A percentile compares a stretch with the other conserved stretches of the same genome.
Evolutionary conservation across 2,113 vertebrate species (phyloP).

Genomic region (Polyodon spathula): DNA sequence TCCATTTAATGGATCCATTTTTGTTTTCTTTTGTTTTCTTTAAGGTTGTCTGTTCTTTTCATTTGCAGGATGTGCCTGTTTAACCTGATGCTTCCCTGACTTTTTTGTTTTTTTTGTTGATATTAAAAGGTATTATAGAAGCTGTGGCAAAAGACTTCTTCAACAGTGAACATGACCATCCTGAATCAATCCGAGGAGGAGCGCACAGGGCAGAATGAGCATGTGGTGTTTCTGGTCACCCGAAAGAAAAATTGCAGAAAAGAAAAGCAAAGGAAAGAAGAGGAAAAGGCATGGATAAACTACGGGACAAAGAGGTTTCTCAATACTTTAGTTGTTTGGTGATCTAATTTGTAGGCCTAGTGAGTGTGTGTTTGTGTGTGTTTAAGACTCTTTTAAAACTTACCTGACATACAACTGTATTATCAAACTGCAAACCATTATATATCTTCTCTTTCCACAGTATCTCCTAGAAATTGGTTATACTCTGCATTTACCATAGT

Average conservation of each 20-base stretch:
- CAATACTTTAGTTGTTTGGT: not conserved
- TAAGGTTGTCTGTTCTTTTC: no score
- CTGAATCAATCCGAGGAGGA: slow-evolving; percentile 52
- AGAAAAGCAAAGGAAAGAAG: slow-evolving; percentile 17
- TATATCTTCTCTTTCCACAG: no score
- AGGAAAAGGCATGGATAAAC: not conserved
- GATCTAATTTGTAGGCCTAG: slow-evolving; percentile 9
- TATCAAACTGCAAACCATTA: no score
- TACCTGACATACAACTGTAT: no score
- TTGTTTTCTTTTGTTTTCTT: no score
- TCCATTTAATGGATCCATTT: no score
- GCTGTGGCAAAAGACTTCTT: slow-evolving; percentile 64
- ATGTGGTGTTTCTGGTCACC: slow-evolving; percentile 56
- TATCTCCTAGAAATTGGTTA: no score
- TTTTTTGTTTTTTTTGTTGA: slow-evolving; percentile 19
- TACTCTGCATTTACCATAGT: no score
- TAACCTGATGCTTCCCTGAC: not conserved
- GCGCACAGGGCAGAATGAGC: slow-evolving; percentile 58
- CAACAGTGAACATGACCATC: slow-evolving; percentile 47
- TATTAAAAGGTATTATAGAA: slow-evolving; percentile 53
- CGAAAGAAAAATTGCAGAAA: slow-evolving; percentile 33
- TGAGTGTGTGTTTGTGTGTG: no score
- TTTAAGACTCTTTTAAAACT: no score
- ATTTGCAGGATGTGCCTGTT: no score
- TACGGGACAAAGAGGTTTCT: slow-evolving; percentile 7